Evolutionary conservation across 2,113 vertebrate species (phyloP).

Genomic region (Empidonax traillii): DNA sequence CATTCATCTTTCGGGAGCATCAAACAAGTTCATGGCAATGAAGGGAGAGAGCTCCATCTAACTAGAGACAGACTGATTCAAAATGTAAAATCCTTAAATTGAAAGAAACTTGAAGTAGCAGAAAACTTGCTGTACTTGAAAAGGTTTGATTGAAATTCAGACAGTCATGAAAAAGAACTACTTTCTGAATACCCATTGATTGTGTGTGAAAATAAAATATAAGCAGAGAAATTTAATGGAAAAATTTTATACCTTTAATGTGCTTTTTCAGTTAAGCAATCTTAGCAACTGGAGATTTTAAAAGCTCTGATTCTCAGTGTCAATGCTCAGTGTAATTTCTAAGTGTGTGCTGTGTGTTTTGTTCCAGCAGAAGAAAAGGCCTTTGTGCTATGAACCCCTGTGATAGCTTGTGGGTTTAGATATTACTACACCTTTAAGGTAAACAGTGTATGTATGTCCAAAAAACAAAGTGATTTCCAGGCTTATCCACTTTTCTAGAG

Average conservation of each 20-base stretch:
- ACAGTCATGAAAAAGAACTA: fast-evolving
- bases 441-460: neutral
- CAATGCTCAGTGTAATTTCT: neutral
- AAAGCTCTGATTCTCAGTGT: neutral
- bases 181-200: neutral
- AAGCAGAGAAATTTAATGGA: neutral
- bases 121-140: neutral
- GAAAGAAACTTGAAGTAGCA: neutral
- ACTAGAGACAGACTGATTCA: neutral
- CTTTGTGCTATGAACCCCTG: neutral
- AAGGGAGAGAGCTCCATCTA: neutral
- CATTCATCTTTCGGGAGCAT: neutral
- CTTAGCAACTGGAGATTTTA: neutral
- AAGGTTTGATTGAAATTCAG: neutral
- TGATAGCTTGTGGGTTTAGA: neutral
- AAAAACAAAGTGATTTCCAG: neutral
- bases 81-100: neutral
- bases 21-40: neutral
- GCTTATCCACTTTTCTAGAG: neutral
- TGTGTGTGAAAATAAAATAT: neutral
- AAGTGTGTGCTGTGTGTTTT: neutral
- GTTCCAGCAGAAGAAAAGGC: neutral
- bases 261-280: neutral
- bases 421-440: neutral
- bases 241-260: neutral